Percentiles rank a stretch among this genome's conserved stretches.
Conservation (phyloP, 2,888 invertebrate species). For the Epicampocera succincta region DNA sequence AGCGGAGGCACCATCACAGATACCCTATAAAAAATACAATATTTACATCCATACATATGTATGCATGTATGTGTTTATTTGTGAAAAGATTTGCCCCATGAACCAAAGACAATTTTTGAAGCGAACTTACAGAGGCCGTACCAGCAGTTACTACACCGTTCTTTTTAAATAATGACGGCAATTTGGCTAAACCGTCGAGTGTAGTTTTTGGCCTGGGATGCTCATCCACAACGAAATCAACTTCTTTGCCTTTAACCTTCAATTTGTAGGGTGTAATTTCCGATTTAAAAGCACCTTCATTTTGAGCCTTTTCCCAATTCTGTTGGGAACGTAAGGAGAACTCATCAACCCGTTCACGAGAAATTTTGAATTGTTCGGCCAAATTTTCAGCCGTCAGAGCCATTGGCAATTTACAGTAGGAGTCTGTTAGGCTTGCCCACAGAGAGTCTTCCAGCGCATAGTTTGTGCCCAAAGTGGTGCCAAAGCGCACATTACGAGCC, state of each 20-base stretch:
- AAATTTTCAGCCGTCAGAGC: constrained; percentile 97
- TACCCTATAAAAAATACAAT: constrained; percentile 75
- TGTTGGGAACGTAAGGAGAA: constrained; percentile 93
- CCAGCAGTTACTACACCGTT: constrained; percentile 97
- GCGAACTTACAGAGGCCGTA: constrained; percentile 89
- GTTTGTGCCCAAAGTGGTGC: constrained; percentile 90
- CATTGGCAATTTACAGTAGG: constrained; percentile 96
- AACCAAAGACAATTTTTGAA: constrained; percentile 31
- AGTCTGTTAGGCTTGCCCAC: constrained; percentile 94
- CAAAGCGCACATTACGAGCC: constrained; percentile 92
- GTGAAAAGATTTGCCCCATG: not conserved
- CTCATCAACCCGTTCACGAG: constrained; percentile 91
- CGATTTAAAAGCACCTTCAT: constrained; percentile 93
- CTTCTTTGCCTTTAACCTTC: constrained; percentile 91
- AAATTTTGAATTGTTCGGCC: constrained; percentile 91
- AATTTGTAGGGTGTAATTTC: constrained; percentile 94
- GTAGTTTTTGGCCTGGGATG: constrained; percentile 89
- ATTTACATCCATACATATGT: not conserved
- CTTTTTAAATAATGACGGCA: constrained; percentile 95
- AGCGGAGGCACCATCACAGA: constrained; percentile 98
- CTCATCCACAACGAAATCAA: constrained; percentile 92
- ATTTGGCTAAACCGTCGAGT: constrained; percentile 90
- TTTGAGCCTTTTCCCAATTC: constrained; percentile 93
- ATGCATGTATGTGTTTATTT: not conserved
- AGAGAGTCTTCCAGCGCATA: constrained; percentile 92